Evolutionary conservation across 2,888 invertebrate species (phyloP).

Genomic region (Spodoptera littoralis): DNA sequence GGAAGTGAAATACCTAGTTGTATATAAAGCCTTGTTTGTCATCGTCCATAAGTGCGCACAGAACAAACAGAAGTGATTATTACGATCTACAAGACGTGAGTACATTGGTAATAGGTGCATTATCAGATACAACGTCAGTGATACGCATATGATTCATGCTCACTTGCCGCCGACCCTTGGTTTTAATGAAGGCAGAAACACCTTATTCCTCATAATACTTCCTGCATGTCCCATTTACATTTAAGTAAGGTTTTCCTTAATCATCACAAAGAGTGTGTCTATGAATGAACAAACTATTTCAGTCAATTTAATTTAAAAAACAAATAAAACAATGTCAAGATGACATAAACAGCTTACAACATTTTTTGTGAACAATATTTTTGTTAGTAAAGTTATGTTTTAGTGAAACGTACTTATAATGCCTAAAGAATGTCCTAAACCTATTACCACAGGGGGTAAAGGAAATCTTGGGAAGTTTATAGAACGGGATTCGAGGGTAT

Average conservation of each 20-base stretch:
- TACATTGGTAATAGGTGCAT: conserved; percentile 54
- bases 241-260: no score
- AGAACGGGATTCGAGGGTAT: conserved; percentile 76
- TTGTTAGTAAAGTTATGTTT: conserved; percentile 7
- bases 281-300: no score
- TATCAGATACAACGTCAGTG: conserved; percentile 25
- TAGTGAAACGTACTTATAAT: conserved; percentile 46
- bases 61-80: conserved; percentile 64
- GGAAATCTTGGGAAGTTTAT: conserved; percentile 78
- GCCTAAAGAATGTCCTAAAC: conserved; percentile 74
- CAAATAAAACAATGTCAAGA: no score
- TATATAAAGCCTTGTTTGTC: conserved; percentile 71
- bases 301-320: no score
- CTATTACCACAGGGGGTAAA: conserved; percentile 78
- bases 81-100: conserved; percentile 63
- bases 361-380: conserved; percentile 17
- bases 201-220: conserved; percentile 1
- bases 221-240: no score
- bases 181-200: conserved; percentile 29
- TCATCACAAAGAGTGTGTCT: no score
- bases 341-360: no score
- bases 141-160: conserved; percentile 17
- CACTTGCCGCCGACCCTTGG: conserved; percentile 43
- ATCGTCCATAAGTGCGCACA: conserved; percentile 67
- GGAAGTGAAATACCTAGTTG: conserved; percentile 44